phyloP scores from a whole-genome alignment of 2,888 invertebrate genomes.

The Chaetogeoica ovagalla region DNA sequence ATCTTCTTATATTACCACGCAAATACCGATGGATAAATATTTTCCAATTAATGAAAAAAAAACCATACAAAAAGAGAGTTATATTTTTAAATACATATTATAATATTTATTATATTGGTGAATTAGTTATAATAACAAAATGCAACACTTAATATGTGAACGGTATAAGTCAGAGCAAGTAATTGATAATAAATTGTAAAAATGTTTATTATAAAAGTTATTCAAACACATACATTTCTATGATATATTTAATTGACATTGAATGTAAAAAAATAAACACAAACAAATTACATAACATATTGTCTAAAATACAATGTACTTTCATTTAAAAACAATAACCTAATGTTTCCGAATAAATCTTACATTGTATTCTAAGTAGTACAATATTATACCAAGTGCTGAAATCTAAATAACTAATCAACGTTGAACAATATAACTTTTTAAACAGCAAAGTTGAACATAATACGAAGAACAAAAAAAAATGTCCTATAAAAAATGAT shows the following conservation, averaged over 20 bases:
- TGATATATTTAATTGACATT: conserved; percentile 31
- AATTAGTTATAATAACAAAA: not conserved
- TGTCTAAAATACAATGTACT: not conserved
- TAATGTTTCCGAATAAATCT: not conserved
- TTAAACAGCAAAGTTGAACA: not conserved
- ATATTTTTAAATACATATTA: too few species aligned
- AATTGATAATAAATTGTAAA: not conserved
- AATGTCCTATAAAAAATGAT: not conserved
- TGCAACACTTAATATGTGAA: not conserved
- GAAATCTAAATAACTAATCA: not conserved
- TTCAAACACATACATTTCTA: not conserved
- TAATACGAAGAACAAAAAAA: conserved; percentile 8
- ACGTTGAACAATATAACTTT: not conserved
- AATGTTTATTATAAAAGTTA: not conserved
- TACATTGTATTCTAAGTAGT: not conserved
- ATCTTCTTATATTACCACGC: too few species aligned
- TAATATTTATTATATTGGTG: not conserved
- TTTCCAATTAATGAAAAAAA: too few species aligned
- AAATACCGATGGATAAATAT: too few species aligned
- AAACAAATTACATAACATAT: not conserved
- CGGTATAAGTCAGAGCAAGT: not conserved
- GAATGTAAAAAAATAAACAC: not conserved
- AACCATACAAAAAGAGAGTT: too few species aligned
- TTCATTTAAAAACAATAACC: not conserved
- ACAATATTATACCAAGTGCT: too few species aligned